Conservation (phyloP, 2,797 vertebrate species). For the Cichlasoma orientale region DNA sequence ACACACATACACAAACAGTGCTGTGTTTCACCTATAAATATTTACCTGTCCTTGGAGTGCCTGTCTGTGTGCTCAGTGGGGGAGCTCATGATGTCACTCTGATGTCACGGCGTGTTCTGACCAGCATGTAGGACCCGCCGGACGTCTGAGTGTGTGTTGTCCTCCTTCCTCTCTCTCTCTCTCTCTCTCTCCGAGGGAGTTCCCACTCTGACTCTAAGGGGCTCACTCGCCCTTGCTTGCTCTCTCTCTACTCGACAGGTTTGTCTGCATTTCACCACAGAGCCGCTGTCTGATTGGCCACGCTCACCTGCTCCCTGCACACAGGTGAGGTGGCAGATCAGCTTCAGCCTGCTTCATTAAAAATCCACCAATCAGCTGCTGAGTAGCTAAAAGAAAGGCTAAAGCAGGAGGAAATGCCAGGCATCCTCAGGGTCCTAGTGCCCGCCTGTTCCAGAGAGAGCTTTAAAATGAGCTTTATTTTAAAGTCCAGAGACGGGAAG, state of each 20-base stretch:
- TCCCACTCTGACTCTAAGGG: constrained; percentile 16
- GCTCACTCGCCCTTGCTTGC: not conserved
- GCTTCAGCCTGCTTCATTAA: constrained; percentile 31
- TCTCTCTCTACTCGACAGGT: constrained; percentile 59
- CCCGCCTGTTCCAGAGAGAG: not conserved
- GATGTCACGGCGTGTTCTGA: constrained; percentile 52
- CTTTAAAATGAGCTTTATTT: not conserved
- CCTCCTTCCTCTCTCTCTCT: not conserved
- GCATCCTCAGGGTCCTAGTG: constrained; percentile 31
- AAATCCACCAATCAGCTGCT: constrained; percentile 35
- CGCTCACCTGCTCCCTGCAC: constrained; percentile 42
- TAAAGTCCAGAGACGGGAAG: not conserved
- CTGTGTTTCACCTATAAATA: not conserved
- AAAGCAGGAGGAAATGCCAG: not conserved
- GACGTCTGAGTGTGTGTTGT: not conserved
- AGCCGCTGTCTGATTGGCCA: constrained; percentile 54
- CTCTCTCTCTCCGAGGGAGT: not conserved
- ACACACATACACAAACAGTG: not conserved
- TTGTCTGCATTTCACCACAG: constrained; percentile 66
- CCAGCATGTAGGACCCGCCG: constrained; percentile 29
- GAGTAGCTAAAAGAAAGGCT: not conserved
- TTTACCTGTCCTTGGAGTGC: constrained; percentile 54
- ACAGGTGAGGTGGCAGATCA: constrained; percentile 42
- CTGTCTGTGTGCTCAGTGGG: constrained; percentile 26
- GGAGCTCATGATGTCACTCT: constrained; percentile 68